These are phyloP conservation scores for Uloborus plumipes DNA, from an alignment of 2,888 invertebrate genomes.

Conservation along the genomic window DNA sequence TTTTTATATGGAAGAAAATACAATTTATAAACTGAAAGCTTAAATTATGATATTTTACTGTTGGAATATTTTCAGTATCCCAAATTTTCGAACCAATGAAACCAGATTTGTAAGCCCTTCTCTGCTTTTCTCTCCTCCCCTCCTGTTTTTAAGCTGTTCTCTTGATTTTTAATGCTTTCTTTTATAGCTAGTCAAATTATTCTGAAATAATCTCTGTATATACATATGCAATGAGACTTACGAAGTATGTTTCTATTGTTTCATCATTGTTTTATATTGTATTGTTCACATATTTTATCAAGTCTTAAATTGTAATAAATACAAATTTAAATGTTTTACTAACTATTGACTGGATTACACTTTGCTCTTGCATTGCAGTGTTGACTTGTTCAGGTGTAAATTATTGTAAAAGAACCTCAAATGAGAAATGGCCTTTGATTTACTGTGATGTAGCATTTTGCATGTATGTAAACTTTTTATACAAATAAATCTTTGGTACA, in stretches of 20 bases:
- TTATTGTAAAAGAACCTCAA: constrained; percentile 15
- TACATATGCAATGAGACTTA: constrained; percentile 43
- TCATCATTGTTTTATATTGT: constrained; percentile 37
- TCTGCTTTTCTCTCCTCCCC: constrained; percentile 11
- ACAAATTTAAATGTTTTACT: background rate
- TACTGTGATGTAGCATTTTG: constrained; percentile 59
- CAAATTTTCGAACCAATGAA: constrained; percentile 32
- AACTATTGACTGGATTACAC: background rate
- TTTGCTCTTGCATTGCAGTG: background rate
- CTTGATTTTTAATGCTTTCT: constrained; percentile 7
- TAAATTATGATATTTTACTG: too few relatives aligned
- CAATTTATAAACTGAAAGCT: constrained; percentile 2
- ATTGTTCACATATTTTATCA: constrained; percentile 29
- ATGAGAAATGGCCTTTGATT: constrained; percentile 50
- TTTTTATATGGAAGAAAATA: constrained; percentile 4
- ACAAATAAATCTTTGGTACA: constrained; percentile 33
- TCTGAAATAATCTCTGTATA: constrained; percentile 42
- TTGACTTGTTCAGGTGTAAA: constrained; percentile 40
- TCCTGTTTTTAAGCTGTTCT: background rate
- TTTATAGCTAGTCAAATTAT: constrained; percentile 55
- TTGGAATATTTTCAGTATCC: background rate
- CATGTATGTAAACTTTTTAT: constrained; percentile 45
- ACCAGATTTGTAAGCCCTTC: constrained; percentile 53
- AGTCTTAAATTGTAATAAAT: background rate
- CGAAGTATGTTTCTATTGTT: constrained; percentile 22